Evolutionary conservation across 2,113 vertebrate genomes (phyloP), one percentile per base, ranked within the genome.

Genomic region (Neolamprologus devosi): DNA sequence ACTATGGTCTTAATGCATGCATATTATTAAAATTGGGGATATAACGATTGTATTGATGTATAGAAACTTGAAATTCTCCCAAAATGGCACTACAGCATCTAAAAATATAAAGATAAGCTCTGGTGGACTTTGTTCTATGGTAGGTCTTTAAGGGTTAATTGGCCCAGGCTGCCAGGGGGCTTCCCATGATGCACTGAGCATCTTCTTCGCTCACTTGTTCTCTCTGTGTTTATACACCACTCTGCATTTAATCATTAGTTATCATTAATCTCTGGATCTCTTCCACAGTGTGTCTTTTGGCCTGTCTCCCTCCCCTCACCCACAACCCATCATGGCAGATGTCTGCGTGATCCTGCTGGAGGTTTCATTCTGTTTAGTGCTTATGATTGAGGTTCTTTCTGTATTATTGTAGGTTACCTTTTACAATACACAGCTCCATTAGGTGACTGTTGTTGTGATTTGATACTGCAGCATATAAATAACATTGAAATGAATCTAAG

Each of bases 11-110:
- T 54, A 54, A 54, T 23, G 53, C n/a, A 54, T 7, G 2, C 2
- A 54, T 54, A 23, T 23, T 0, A 23, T 2, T 23, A 54, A 54
- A 12, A 54, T 12, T 23, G 6, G 53, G n/a, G n/a, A 54, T 54
- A 23, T 54, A 54, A 54, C 2, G 3, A 54, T 23, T 54, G 53
- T 54, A 0, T 54, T 54, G n/a, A 54, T 54, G 53, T 0, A 54
- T 7, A 54, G 53, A 54, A 54, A 54, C 53, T 23, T 54, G n/a
- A 54, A 54, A 23, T 23, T 1, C 53, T 54, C n/a, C 53, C n/a
- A 3, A 54, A 54, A 23, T 23, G n/a, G 53, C 53, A 0, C 1
- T 0, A 54, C n/a, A 54, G 53, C 6, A 54, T 12, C 0, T 54
- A 54, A 54, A 54, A 2, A 23, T 54, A 54, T 23, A 12, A 54